Evolutionary conservation across 2,888 invertebrate species (phyloP).

Genomic region (Synergus itoensis): DNA sequence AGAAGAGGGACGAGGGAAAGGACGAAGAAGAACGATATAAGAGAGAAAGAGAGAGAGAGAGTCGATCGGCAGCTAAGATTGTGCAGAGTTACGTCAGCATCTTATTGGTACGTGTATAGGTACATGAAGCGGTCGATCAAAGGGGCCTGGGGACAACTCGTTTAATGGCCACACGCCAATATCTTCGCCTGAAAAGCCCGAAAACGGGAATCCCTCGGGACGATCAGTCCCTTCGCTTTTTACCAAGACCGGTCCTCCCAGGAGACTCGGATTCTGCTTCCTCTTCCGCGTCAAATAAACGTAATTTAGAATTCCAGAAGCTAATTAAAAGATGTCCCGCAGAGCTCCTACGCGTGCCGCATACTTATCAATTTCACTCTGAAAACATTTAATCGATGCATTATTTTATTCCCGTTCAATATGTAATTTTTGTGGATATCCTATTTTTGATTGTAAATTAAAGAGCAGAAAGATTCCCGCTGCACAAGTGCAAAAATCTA

Average conservation of each 20-base stretch:
- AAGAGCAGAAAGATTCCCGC: neutral
- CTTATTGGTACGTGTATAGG: slow-evolving; percentile 72
- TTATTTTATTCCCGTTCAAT: neutral
- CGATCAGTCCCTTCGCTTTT: neutral
- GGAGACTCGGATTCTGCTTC: slow-evolving; percentile 31
- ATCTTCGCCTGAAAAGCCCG: slow-evolving; percentile 48
- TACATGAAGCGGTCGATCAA: slow-evolving; percentile 72
- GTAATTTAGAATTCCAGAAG: slow-evolving; percentile 23
- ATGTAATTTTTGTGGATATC: neutral
- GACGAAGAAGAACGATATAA: slow-evolving; percentile 44
- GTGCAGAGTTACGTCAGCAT: slow-evolving; percentile 74
- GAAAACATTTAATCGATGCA: neutral
- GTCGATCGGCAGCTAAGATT: slow-evolving; percentile 72
- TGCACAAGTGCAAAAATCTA: neutral
- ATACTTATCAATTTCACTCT: slow-evolving; percentile 21
- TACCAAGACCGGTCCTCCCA: slow-evolving; percentile 34
- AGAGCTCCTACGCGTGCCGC: slow-evolving; percentile 13
- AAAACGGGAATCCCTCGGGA: slow-evolving; percentile 32
- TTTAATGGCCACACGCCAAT: slow-evolving; percentile 67
- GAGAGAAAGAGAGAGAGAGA: slow-evolving; percentile 45
- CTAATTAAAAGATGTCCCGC: slow-evolving; percentile 39
- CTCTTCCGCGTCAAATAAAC: slow-evolving; percentile 40
- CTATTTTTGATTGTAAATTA: neutral
- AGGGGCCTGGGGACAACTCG: slow-evolving; percentile 65
- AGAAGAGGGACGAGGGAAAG: slow-evolving; percentile 51